Percentiles rank a stretch among this genome's conserved stretches.
phyloP scores from a whole-genome alignment of 2,113 vertebrate species.

The Eupsittula cactorum region DNA sequence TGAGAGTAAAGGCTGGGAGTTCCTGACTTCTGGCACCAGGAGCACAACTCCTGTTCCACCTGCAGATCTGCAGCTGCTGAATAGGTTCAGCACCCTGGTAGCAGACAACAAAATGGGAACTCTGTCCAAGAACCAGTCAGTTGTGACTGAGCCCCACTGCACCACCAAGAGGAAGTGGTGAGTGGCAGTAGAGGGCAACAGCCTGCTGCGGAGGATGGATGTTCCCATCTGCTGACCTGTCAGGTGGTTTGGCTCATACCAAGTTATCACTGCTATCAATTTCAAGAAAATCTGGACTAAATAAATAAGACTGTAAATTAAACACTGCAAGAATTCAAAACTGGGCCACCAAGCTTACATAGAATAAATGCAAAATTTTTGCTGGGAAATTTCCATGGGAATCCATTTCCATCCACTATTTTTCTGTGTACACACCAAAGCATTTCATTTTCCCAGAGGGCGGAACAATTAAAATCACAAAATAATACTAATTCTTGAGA shows the following conservation, averaged over 20 bases:
- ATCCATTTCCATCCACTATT: neutral
- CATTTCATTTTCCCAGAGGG: neutral
- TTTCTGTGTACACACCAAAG: neutral
- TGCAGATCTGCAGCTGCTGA: neutral
- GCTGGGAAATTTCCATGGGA: neutral
- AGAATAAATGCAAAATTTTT: neutral
- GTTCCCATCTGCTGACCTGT: neutral
- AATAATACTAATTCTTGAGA: neutral
- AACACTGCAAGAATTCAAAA: neutral
- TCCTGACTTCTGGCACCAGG: neutral
- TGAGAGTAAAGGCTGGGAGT: neutral
- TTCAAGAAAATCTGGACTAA: neutral
- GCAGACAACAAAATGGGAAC: neutral
- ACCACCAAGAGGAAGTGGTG: neutral
- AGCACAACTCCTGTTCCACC: neutral
- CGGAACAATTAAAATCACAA: neutral
- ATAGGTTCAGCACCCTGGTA: neutral
- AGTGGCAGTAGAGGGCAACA: neutral
- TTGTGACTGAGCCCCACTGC: neutral
- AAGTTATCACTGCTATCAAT: neutral
- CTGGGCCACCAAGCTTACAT: neutral
- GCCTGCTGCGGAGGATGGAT: neutral
- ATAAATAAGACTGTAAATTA: neutral
- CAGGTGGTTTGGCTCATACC: neutral
- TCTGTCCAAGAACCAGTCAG: neutral